Conservation (phyloP, 2,888 invertebrate genomes). For the Argyresthia goedartella region DNA sequence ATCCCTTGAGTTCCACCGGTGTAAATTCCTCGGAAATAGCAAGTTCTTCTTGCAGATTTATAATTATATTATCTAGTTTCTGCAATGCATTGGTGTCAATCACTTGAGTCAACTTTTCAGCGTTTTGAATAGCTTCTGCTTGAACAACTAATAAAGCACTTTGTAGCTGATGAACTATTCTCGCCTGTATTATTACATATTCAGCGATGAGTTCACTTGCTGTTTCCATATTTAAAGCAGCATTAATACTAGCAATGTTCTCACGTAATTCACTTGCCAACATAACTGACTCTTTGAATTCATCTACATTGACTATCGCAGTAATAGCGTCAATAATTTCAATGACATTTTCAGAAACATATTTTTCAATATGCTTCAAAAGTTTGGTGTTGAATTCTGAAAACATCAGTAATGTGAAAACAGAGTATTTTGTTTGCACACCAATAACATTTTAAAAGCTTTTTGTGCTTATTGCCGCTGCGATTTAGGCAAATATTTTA, state of each 20-base stretch:
- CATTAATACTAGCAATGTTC: constrained; percentile 10
- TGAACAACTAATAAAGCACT: constrained; percentile 22
- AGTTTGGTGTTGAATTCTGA: constrained; percentile 9
- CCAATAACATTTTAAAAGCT: too few relatives aligned
- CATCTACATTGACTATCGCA: constrained; percentile 14
- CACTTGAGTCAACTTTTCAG: background rate
- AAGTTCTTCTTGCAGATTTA: background rate
- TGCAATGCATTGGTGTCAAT: background rate
- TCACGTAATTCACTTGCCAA: constrained; percentile 17
- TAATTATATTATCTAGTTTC: background rate
- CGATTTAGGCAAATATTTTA: too few relatives aligned
- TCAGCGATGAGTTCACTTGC: background rate
- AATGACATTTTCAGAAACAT: constrained; percentile 19
- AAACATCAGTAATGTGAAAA: background rate
- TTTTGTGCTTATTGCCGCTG: too few relatives aligned
- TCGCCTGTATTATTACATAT: background rate
- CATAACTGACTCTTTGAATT: constrained; percentile 19
- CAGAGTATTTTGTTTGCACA: too few relatives aligned
- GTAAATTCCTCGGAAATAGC: background rate
- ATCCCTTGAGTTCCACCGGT: background rate
- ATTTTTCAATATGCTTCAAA: constrained; percentile 22
- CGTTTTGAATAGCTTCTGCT: constrained; percentile 12
- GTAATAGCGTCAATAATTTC: constrained; percentile 18
- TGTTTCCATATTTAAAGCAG: background rate
- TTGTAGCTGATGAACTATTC: constrained; percentile 16